Evolutionary conservation across 1,140 invertebrate species (phyloP).

Genomic region (Gerris buenoi): DNA sequence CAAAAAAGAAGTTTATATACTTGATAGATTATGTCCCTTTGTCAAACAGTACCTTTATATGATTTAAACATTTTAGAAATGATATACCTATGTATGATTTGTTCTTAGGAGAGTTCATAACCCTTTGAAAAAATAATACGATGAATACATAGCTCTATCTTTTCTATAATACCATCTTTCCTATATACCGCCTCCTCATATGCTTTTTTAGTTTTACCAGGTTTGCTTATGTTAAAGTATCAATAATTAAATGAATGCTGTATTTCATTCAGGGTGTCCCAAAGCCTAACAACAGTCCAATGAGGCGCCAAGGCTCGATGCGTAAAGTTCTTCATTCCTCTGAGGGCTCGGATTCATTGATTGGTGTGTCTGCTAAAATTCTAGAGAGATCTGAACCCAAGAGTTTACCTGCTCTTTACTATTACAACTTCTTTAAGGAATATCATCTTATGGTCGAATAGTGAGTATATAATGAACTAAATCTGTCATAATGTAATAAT

Average conservation of each 20-base stretch:
- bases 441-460: constrained; percentile 7
- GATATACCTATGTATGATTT: too few relatives aligned
- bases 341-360: constrained; percentile 3
- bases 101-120: too few relatives aligned
- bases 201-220: neutral
- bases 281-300: neutral
- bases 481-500: too few relatives aligned
- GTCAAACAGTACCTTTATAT: too few relatives aligned
- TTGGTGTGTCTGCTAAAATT: constrained; percentile 11
- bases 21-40: too few relatives aligned
- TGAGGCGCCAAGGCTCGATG: constrained; percentile 9
- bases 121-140: too few relatives aligned
- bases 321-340: constrained; percentile 9
- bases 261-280: neutral
- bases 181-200: neutral
- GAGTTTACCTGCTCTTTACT: neutral
- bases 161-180: too few relatives aligned
- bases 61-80: too few relatives aligned
- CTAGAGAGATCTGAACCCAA: constrained; percentile 6
- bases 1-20: too few relatives aligned
- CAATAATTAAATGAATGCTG: neutral
- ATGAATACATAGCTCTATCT: too few relatives aligned
- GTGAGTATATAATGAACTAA: too few relatives aligned
- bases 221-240: neutral
- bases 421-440: neutral